Evolutionary conservation across 2,888 invertebrate genomes (phyloP).

Genomic region (Pelosia muscerda): DNA sequence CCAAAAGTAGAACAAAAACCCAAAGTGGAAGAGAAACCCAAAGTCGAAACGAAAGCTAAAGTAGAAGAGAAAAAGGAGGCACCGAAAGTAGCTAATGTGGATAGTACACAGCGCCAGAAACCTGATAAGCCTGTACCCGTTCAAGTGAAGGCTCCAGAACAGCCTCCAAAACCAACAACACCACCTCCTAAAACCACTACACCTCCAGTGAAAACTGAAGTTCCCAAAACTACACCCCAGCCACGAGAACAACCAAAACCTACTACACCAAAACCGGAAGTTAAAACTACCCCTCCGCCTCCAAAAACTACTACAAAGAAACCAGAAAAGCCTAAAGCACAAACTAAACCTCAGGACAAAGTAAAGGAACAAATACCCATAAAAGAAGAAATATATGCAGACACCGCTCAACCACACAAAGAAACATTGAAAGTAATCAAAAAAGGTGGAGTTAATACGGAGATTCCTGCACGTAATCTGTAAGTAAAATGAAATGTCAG

Average conservation of each 20-base stretch:
- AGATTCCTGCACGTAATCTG: slow-evolving; percentile 75
- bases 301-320: slow-evolving; percentile 37
- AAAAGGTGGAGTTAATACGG: slow-evolving; percentile 82
- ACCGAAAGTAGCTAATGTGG: slow-evolving; percentile 35
- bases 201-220: slow-evolving; percentile 9
- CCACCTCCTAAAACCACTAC: slow-evolving; percentile 13
- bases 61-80: slow-evolving; percentile 41
- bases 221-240: slow-evolving; percentile 8
- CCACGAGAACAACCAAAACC: slow-evolving; percentile 15
- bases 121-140: slow-evolving; percentile 41
- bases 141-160: slow-evolving; percentile 7
- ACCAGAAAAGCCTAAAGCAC: slow-evolving; percentile 31
- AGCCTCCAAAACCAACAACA: not conserved
- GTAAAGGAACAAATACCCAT: slow-evolving; percentile 77
- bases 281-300: slow-evolving; percentile 35
- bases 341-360: slow-evolving; percentile 43
- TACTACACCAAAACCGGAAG: slow-evolving; percentile 37
- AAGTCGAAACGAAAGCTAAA: slow-evolving; percentile 47
- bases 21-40: slow-evolving; percentile 30
- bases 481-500: slow-evolving; percentile 47
- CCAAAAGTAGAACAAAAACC: slow-evolving; percentile 43
- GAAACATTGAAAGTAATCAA: slow-evolving; percentile 88
- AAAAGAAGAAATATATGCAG: slow-evolving; percentile 84
- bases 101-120: slow-evolving; percentile 18
- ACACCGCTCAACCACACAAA: slow-evolving; percentile 83